phyloP scores from a whole-genome alignment of 1,140 invertebrate genomes.

The Thalassaphorura encarpata region DNA sequence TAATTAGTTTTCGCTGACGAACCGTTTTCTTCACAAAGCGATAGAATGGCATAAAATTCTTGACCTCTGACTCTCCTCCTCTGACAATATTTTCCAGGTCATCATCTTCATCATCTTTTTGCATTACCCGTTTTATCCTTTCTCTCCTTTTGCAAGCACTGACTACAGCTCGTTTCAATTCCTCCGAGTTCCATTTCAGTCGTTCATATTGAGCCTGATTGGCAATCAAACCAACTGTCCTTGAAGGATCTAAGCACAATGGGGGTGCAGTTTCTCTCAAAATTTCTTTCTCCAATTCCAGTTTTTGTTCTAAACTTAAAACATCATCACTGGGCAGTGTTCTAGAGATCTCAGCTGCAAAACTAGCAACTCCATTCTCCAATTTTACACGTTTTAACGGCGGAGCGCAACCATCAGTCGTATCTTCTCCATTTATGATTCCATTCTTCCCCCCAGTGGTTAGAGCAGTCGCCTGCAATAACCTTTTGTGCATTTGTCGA shows the following conservation, averaged over 20 bases:
- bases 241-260: constrained; percentile 28
- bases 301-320: constrained; percentile 23
- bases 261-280: constrained; percentile 17
- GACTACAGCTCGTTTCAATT: constrained; percentile 3
- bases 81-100: too few relatives aligned
- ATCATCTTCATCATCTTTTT: constrained; percentile 6
- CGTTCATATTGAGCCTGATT: constrained; percentile 25
- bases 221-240: constrained; percentile 13
- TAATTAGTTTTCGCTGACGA: too few relatives aligned
- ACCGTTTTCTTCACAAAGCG: too few relatives aligned
- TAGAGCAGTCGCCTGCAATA: not conserved
- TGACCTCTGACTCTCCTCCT: not conserved
- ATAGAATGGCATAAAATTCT: too few relatives aligned
- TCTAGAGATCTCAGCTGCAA: not conserved
- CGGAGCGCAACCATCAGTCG: not conserved
- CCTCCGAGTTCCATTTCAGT: constrained; percentile 25
- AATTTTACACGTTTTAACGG: not conserved
- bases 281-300: constrained; percentile 25
- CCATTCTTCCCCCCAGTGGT: too few relatives aligned
- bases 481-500: not conserved
- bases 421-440: not conserved
- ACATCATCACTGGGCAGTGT: not conserved
- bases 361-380: not conserved
- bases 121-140: not conserved
- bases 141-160: not conserved